Conservation (phyloP, 2,113 vertebrate genomes). For the Peromyscus californicus region DNA sequence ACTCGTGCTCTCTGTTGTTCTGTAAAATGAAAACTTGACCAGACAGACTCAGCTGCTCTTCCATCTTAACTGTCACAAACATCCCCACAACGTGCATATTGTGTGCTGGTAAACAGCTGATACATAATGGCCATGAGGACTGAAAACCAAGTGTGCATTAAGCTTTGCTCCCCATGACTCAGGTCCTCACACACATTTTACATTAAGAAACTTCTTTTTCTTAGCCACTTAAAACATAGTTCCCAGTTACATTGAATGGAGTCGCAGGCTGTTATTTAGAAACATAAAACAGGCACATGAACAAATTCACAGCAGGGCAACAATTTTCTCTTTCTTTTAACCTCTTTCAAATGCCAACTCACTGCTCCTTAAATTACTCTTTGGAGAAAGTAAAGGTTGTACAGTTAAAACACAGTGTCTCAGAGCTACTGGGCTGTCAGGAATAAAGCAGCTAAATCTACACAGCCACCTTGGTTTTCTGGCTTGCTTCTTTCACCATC, state of each 20-base stretch:
- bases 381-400: conserved; percentile 69
- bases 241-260: conserved; percentile 68
- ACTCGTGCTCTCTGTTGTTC: background rate
- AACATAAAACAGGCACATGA: conserved; percentile 71
- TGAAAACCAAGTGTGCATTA: background rate
- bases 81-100: background rate
- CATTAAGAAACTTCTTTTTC: conserved; percentile 64
- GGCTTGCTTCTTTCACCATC: background rate
- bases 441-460: background rate
- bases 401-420: conserved; percentile 69
- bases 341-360: conserved; percentile 78
- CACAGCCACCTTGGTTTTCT: background rate
- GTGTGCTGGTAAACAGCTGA: conserved; percentile 23
- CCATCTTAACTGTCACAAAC: background rate
- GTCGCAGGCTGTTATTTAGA: conserved; percentile 71
- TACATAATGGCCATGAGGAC: background rate
- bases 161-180: conserved; percentile 17
- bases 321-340: conserved; percentile 81
- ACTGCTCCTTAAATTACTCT: conserved; percentile 61
- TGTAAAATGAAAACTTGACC: background rate
- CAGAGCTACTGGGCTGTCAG: conserved; percentile 57
- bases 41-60: background rate
- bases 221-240: conserved; percentile 66
- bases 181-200: conserved; percentile 14
- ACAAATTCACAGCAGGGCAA: conserved; percentile 77